These are phyloP conservation scores for Crenichthys baileyi DNA, from an alignment of 2,797 vertebrate species.

Conservation along the genomic window DNA sequence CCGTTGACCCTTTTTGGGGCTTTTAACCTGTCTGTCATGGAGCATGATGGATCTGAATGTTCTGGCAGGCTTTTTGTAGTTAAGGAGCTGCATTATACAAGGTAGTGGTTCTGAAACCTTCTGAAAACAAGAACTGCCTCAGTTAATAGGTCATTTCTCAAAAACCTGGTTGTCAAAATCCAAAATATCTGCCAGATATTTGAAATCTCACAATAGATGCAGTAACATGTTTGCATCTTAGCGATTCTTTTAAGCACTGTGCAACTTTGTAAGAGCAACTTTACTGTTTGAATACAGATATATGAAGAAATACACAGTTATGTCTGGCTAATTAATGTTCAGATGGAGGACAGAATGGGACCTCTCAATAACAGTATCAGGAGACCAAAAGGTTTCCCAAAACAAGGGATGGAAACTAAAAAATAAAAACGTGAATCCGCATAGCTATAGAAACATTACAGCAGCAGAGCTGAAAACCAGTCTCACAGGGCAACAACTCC, in stretches of 20 bases:
- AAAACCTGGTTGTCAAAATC: not conserved
- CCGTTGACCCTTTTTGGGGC: too few relatives aligned
- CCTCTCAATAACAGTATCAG: too few relatives aligned
- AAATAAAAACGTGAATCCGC: too few relatives aligned
- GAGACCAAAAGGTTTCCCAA: too few relatives aligned
- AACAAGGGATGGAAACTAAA: not conserved
- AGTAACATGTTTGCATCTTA: not conserved
- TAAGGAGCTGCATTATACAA: not conserved
- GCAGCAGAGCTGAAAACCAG: slow-evolving; percentile 7
- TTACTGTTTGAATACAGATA: not conserved
- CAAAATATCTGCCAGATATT: not conserved
- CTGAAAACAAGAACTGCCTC: not conserved
- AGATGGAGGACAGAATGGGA: not conserved
- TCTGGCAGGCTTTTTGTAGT: not conserved
- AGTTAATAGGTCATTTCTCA: not conserved
- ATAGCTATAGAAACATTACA: slow-evolving; percentile 23
- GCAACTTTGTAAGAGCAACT: not conserved
- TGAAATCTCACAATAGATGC: not conserved
- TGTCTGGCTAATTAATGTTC: not conserved
- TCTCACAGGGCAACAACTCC: slow-evolving; percentile 18
- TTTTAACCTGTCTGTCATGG: not conserved
- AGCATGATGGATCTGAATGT: not conserved
- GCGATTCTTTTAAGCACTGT: not conserved
- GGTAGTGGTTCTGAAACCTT: not conserved
- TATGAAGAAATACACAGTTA: too few relatives aligned